Evolutionary conservation across 2,113 vertebrate genomes (phyloP), one percentile per base, ranked within the genome.

Genomic region (Scalopus aquaticus): DNA sequence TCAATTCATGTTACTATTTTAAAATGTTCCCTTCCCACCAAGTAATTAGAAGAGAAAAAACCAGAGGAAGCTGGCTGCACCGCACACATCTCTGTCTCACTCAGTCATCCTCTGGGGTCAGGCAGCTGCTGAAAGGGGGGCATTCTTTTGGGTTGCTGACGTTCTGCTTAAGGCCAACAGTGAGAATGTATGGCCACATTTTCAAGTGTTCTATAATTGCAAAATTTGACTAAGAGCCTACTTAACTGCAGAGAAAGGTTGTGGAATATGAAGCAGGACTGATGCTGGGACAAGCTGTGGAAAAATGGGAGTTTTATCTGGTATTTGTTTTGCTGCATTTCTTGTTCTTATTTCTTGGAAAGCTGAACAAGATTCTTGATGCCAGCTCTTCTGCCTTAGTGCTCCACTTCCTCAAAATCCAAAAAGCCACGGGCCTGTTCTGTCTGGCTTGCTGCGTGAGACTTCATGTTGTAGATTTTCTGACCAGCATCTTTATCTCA

Each of bases 1-100:
- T 96, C 95, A 94, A n/a, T 76, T n/a, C 20, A 37, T 95, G 89
- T 97, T 97, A 16, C 97, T 97, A 93, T 98, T 98, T 98, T 76
- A 96, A 98, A 98, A 91, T 24, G 58, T 56, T 80, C 89, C 78
- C 89, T 98, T 97, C 90, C 88, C 95, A 72, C 90, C 80, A 84
- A 82, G 76, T 80, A 94, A 39, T 94, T 92, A 91, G 72, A 85
- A 80, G 83, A 85, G 70, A 78, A 42, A 87, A 60, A 84, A 87
- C 88, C 28, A 76, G 39, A 93, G 73, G 81, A 86, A 79, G 46
- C 56, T 65, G 44, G 35, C 10, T 42, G n/a, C 22, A 13, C 32
- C 5, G 1, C 37, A 16, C 44, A 20, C 24, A 6, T 42, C 39
- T 73, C 49, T 69, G 0, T 49, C 9, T 28, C 26, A 54, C 79